Evolutionary conservation across 2,888 invertebrate species (phyloP).

Genomic region (Oscheius sp.): DNA sequence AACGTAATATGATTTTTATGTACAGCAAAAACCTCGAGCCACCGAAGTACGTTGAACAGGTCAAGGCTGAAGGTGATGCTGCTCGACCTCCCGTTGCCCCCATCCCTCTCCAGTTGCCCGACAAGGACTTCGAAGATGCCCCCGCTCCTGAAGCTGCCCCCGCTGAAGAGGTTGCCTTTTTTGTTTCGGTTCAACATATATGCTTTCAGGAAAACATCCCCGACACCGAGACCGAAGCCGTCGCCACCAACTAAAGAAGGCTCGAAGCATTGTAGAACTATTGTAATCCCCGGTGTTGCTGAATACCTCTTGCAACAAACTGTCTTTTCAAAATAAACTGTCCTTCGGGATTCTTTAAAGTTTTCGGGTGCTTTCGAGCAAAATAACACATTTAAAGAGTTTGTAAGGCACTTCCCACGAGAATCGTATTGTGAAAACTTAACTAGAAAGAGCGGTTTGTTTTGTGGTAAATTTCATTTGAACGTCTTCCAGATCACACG

Average conservation of each 20-base stretch:
- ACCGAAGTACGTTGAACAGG: conserved; percentile 73
- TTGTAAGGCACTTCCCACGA: too few relatives aligned
- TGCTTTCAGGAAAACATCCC: not conserved
- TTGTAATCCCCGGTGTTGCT: conserved; percentile 37
- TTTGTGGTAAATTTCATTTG: too few relatives aligned
- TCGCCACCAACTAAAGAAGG: conserved; percentile 20
- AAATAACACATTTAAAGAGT: too few relatives aligned
- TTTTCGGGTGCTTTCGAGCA: too few relatives aligned
- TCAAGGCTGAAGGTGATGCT: conserved; percentile 71
- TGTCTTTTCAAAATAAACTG: conserved; percentile 15
- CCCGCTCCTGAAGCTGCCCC: conserved; percentile 5
- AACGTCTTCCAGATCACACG: too few relatives aligned
- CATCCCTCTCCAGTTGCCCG: conserved; percentile 68
- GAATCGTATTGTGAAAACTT: too few relatives aligned
- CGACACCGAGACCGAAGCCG: conserved; percentile 33
- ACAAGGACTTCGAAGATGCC: conserved; percentile 55
- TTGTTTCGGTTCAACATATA: not conserved
- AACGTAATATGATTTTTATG: not conserved
- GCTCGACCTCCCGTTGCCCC: conserved; percentile 69
- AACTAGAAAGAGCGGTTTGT: too few relatives aligned
- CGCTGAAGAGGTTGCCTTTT: not conserved
- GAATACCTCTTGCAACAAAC: conserved; percentile 30
- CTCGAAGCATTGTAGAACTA: conserved; percentile 19
- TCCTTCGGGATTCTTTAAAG: not conserved
- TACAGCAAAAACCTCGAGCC: conserved; percentile 70